Evolutionary conservation across 2,113 vertebrate genomes (phyloP).

Genomic region (Pachycephala philippinensis): DNA sequence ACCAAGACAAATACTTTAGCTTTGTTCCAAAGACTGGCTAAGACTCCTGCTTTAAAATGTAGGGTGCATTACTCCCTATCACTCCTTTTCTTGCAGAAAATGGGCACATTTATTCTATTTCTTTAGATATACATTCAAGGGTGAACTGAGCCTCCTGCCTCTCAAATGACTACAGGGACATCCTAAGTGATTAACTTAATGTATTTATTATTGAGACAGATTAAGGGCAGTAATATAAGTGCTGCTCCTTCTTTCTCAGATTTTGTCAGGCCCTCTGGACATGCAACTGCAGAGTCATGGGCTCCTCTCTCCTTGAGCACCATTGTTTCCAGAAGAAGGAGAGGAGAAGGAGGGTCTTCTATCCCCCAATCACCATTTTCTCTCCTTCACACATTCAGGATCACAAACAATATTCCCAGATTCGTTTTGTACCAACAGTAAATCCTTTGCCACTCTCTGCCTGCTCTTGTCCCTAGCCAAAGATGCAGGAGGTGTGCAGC

Average conservation of each 20-base stretch:
- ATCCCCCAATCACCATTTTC: fast-evolving
- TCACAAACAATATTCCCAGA: neutral
- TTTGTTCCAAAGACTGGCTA: neutral
- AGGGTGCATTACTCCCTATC: neutral
- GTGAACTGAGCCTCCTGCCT: neutral
- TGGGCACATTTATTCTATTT: neutral
- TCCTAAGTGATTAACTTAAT: neutral
- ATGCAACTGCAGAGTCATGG: neutral
- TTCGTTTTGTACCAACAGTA: neutral
- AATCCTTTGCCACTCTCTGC: neutral
- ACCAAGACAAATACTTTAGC: neutral
- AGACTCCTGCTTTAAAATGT: neutral
- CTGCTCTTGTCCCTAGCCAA: neutral
- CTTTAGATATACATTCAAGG: neutral
- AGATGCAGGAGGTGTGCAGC: neutral
- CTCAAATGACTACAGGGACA: neutral
- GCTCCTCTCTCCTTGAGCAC: neutral
- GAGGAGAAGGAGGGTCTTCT: neutral
- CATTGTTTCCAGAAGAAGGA: neutral
- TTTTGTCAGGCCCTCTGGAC: neutral
- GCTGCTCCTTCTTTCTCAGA: neutral
- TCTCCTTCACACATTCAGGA: neutral
- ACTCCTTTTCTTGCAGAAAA: neutral
- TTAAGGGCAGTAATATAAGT: neutral
- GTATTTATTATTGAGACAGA: neutral